Percentiles rank a stretch among this genome's conserved stretches.
These are phyloP conservation scores for Leucophora obtusa DNA, from an alignment of 2,888 invertebrate genomes.

Conservation along the genomic window DNA sequence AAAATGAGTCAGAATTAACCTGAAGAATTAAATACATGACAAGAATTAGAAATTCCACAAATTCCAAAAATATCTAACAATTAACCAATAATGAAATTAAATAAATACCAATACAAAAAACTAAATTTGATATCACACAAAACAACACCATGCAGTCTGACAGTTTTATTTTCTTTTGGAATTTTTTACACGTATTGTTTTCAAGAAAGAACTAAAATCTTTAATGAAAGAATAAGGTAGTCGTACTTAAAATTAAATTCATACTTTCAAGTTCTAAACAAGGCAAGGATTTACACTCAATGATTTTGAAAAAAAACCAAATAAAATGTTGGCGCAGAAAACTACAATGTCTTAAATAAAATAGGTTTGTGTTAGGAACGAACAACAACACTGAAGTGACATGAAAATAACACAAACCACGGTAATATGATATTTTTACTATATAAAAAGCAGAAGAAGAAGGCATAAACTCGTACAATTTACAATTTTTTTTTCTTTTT, in stretches of 20 bases:
- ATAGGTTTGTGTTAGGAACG: neutral
- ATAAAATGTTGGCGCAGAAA: constrained; percentile 32
- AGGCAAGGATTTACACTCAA: constrained; percentile 50
- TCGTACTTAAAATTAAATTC: constrained; percentile 17
- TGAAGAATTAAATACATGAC: neutral
- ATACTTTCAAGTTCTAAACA: constrained; percentile 9
- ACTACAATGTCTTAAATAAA: neutral
- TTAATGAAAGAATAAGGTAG: constrained; percentile 10
- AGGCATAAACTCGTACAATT: neutral
- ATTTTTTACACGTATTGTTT: neutral
- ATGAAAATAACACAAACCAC: constrained; percentile 19
- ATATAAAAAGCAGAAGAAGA: neutral
- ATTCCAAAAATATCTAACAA: constrained; percentile 2
- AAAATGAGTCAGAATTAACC: neutral
- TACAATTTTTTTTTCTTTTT: constrained; percentile 30
- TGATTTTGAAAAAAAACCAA: constrained; percentile 35
- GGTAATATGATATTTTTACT: constrained; percentile 28
- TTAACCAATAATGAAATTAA: constrained; percentile 6
- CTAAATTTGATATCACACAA: neutral
- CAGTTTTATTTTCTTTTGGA: constrained; percentile 27
- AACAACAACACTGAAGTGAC: constrained; percentile 7
- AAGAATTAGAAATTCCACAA: neutral
- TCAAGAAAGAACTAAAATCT: neutral
- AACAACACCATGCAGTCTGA: constrained; percentile 44
- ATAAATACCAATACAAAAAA: neutral